Conservation (phyloP, 1,140 invertebrate genomes). For the Prorops nasuta region DNA sequence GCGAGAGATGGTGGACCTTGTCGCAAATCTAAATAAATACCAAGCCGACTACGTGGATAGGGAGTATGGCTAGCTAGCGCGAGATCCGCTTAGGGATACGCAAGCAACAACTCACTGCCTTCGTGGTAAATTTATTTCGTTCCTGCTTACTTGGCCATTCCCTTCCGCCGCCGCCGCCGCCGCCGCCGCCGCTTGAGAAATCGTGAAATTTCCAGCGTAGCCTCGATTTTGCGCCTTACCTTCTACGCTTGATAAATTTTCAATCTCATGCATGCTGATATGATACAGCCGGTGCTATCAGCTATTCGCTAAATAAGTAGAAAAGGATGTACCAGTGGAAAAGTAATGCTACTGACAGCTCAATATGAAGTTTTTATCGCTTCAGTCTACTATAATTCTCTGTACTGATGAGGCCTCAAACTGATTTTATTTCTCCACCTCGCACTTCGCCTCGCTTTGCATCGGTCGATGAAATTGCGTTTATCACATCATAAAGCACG, state of each 20-base stretch:
- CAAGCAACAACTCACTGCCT: constrained; percentile 44
- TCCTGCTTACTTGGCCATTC: constrained; percentile 20
- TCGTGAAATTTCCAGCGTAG: constrained; percentile 15
- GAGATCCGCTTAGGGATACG: constrained; percentile 45
- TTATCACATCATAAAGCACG: too few species aligned
- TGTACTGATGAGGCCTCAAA: background rate
- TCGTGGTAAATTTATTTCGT: constrained; percentile 41
- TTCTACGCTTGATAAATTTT: too few species aligned
- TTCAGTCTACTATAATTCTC: background rate
- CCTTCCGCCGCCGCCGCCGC: background rate
- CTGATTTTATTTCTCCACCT: background rate
- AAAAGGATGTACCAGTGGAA: background rate
- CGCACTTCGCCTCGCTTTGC: too few species aligned
- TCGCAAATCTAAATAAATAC: constrained; percentile 48
- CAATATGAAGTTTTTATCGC: background rate
- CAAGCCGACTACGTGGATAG: constrained; percentile 7
- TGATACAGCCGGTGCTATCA: too few species aligned
- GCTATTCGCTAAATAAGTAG: too few species aligned
- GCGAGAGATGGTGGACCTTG: constrained; percentile 36
- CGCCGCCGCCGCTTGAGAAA: background rate
- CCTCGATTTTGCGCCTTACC: too few species aligned
- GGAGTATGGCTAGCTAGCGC: constrained; percentile 29
- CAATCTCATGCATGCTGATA: too few species aligned
- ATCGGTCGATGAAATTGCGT: background rate
- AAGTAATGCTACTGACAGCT: too few species aligned